phyloP scores from a whole-genome alignment of 2,888 invertebrate genomes.

The Cephalotes varians region DNA sequence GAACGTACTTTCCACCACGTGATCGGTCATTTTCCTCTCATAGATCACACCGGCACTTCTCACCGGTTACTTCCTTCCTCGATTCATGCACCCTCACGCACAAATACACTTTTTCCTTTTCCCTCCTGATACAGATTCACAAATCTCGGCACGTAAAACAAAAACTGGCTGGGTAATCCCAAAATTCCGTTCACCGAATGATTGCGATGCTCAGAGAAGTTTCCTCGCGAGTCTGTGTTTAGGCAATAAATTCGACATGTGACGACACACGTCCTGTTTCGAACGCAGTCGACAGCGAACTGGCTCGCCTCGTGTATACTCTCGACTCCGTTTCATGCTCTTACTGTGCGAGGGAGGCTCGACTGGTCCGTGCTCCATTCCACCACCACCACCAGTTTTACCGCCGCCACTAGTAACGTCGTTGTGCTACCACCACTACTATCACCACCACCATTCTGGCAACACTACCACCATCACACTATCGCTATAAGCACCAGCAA shows the following conservation, averaged over 20 bases:
- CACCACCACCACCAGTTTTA: slow-evolving; percentile 44
- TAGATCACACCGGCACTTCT: slow-evolving; percentile 46
- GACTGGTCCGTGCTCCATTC: slow-evolving; percentile 63
- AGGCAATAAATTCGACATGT: not conserved
- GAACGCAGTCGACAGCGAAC: slow-evolving; percentile 78
- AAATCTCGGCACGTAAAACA: slow-evolving; percentile 46
- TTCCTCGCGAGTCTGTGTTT: not conserved
- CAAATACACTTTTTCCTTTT: slow-evolving; percentile 37
- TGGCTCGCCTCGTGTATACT: slow-evolving; percentile 76
- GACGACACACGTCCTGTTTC: slow-evolving; percentile 43
- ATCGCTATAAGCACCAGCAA: slow-evolving; percentile 29
- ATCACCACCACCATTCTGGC: not conserved
- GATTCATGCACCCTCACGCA: slow-evolving; percentile 63
- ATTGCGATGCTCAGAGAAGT: not conserved
- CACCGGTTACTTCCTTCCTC: slow-evolving; percentile 44
- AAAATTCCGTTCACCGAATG: slow-evolving; percentile 1
- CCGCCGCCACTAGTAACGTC: slow-evolving; percentile 5
- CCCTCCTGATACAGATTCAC: slow-evolving; percentile 12
- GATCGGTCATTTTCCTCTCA: slow-evolving; percentile 77
- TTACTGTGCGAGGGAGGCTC: slow-evolving; percentile 74
- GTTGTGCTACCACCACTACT: slow-evolving; percentile 37
- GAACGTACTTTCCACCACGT: slow-evolving; percentile 81
- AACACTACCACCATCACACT: not conserved
- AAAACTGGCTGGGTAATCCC: slow-evolving; percentile 29
- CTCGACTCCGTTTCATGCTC: slow-evolving; percentile 63